Percentiles rank a stretch among this genome's conserved stretches.
Conservation (phyloP, 2,888 invertebrate genomes). For the Mongoloraphidia duomilia region DNA sequence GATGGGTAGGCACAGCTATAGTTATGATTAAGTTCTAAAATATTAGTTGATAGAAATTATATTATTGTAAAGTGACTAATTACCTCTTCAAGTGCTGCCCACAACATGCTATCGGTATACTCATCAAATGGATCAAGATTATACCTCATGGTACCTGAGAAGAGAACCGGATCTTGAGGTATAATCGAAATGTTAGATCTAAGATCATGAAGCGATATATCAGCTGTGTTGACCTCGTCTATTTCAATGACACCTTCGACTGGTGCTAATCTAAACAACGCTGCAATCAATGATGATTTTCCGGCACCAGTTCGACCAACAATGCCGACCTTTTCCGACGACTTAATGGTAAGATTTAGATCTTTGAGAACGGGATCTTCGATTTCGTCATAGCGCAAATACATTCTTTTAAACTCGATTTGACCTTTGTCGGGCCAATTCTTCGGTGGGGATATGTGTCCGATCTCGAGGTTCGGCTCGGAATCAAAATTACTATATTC, state of each 20-base stretch:
- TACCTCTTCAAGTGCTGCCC: slow-evolving; percentile 59
- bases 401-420: slow-evolving; percentile 45
- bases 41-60: slow-evolving; percentile 11
- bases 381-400: slow-evolving; percentile 48
- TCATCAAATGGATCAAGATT: slow-evolving; percentile 64
- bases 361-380: slow-evolving; percentile 55
- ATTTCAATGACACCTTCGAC: slow-evolving; percentile 56
- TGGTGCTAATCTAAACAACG: slow-evolving; percentile 61
- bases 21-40: not conserved
- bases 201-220: slow-evolving; percentile 39
- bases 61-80: not conserved
- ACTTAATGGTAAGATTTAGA: slow-evolving; percentile 49
- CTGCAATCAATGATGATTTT: slow-evolving; percentile 65
- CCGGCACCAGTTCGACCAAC: slow-evolving; percentile 78
- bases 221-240: slow-evolving; percentile 47
- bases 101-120: slow-evolving; percentile 51
- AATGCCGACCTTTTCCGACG: slow-evolving; percentile 61
- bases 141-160: slow-evolving; percentile 55
- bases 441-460: not conserved
- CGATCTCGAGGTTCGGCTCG: slow-evolving; percentile 36
- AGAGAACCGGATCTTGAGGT: slow-evolving; percentile 44
- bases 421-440: slow-evolving; percentile 46
- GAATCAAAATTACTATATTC: slow-evolving; percentile 61
- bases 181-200: slow-evolving; percentile 40
- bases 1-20: not conserved